Conservation (phyloP, 2,888 invertebrate genomes). For the Syrphus vitripennis region DNA sequence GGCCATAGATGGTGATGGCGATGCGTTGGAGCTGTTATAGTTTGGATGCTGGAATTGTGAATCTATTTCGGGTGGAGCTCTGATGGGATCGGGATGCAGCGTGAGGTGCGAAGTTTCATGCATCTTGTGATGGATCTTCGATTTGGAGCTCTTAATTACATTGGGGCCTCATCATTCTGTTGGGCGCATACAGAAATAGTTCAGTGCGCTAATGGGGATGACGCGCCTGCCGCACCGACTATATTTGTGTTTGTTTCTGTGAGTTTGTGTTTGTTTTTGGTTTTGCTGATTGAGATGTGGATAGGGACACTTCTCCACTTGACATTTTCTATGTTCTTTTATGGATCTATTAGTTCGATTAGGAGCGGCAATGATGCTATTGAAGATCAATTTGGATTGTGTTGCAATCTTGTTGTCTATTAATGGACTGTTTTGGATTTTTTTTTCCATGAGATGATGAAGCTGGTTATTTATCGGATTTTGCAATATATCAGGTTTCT, state of each 20-base stretch:
- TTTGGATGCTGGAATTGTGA: conserved; percentile 54
- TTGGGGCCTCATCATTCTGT: conserved; percentile 43
- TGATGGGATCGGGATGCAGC: not conserved
- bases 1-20: conserved; percentile 65
- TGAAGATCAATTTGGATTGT: conserved; percentile 48
- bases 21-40: conserved; percentile 26
- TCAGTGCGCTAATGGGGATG: conserved; percentile 23
- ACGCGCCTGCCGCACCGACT: not conserved
- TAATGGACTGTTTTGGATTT: conserved; percentile 17
- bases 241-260: not conserved
- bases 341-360: conserved; percentile 59
- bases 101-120: conserved; percentile 9
- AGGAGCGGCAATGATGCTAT: conserved; percentile 19
- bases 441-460: not conserved
- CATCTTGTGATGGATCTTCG: conserved; percentile 62
- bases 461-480: no score
- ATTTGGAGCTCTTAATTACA: conserved; percentile 64
- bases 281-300: conserved; percentile 60
- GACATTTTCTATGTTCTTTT: conserved; percentile 44
- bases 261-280: not conserved
- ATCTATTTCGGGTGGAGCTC: conserved; percentile 58
- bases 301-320: conserved; percentile 36
- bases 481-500: conserved; percentile 35
- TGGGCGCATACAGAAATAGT: conserved; percentile 50
- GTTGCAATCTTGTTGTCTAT: conserved; percentile 24